Conservation (phyloP, 2,797 vertebrate genomes). For the Sebastes oblongus region DNA sequence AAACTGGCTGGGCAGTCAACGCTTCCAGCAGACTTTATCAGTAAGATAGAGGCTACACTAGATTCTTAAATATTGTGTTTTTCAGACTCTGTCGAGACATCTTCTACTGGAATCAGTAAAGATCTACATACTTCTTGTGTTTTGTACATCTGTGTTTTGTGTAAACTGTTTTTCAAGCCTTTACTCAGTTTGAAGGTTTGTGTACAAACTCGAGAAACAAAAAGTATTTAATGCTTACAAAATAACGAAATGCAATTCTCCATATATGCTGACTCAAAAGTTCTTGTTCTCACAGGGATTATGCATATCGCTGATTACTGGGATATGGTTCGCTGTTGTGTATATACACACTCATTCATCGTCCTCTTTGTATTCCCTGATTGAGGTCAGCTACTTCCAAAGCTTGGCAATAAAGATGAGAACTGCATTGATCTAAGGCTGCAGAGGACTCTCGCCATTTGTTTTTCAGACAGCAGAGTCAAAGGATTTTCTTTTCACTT, state of each 20-base stretch:
- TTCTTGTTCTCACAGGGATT: slow-evolving; percentile 58
- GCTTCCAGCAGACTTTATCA: background rate
- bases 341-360: slow-evolving; percentile 44
- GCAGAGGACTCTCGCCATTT: slow-evolving; percentile 20
- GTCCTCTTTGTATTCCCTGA: slow-evolving; percentile 49
- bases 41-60: background rate
- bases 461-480: slow-evolving; percentile 20
- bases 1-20: background rate
- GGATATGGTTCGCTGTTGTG: slow-evolving; percentile 50
- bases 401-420: slow-evolving; percentile 43
- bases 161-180: background rate
- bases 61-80: background rate
- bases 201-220: slow-evolving; percentile 13
- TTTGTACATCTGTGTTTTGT: slow-evolving; percentile 4
- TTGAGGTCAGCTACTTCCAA: slow-evolving; percentile 47
- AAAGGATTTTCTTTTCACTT: slow-evolving; percentile 15
- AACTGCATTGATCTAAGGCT: slow-evolving; percentile 38
- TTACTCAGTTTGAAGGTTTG: slow-evolving; percentile 8
- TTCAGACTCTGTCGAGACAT: background rate
- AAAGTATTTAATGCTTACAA: slow-evolving; percentile 1
- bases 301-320: slow-evolving; percentile 50
- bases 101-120: background rate
- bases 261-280: slow-evolving; percentile 44
- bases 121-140: background rate
- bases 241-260: slow-evolving; percentile 20